Evolutionary conservation across 1,140 invertebrate species (phyloP), one percentile per base, ranked within the genome.

Genomic region (Drosophila nikananu): DNA sequence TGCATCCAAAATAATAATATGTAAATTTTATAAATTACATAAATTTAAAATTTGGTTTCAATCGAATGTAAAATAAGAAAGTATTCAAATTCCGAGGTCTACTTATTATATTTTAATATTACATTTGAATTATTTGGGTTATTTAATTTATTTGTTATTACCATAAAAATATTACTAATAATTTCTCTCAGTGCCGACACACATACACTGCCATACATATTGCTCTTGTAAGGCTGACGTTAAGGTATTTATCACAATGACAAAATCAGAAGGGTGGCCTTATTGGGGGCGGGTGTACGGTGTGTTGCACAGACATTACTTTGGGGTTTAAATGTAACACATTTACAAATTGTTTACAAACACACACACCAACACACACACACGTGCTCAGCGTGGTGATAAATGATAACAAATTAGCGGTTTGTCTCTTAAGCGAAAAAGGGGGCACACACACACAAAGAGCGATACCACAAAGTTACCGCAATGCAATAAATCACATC

Each of bases 321-420:
- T 84, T 86, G 49, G 82, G 82, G 82, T 86, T 84, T 84, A 84
- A 84, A 77, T 86, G 74, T 86, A 84, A 77, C 82, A 84, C 82
- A 84, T 84, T 84, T 84, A 84, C 82, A 84, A 84, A 84, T 84
- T 84, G 82, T 84, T 84, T 86, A 84, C 74, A 74, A 70, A 84
- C 81, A 84, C 63, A 67, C 64, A 37, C 37, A 30, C 60, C 37
- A 30, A 49, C 39, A 64, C 32, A 51, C 46, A 65, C 25, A 42
- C 64, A 60, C 62, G 52, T 52, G 74, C 78, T 63, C 78, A 59
- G 73, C 74, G 63, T 78, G 77, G 82, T 84, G 82, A 84, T 84
- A 84, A 84, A 84, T 84, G 81, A 84, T 84, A 84, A 84, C 81
- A 84, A 84, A 84, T 84, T 84, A 84, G 82, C 82, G 82, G 82